These are phyloP conservation scores for Heliconius erato DNA, from an alignment of 2,888 invertebrate species.

Conservation along the genomic window DNA sequence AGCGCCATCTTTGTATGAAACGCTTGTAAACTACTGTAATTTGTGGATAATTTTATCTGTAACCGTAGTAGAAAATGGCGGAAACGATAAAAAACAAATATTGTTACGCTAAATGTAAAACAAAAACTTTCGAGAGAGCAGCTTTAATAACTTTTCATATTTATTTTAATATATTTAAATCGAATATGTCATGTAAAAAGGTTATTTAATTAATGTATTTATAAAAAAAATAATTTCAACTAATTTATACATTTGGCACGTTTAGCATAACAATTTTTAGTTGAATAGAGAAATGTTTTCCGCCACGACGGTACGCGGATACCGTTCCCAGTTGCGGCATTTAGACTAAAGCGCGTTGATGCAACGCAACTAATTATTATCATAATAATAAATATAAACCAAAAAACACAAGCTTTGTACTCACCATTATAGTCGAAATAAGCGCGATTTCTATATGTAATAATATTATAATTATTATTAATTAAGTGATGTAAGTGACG, in stretches of 20 bases:
- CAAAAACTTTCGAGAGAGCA: background rate
- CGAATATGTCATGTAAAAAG: conserved; percentile 21
- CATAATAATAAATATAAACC: conserved; percentile 67
- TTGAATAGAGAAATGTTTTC: background rate
- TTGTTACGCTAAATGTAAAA: background rate
- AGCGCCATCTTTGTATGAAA: conserved; percentile 1
- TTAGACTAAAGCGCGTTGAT: conserved; percentile 8
- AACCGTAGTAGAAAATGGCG: background rate
- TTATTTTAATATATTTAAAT: background rate
- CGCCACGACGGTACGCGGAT: background rate
- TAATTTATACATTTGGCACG: background rate
- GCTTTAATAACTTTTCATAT: conserved; percentile 7
- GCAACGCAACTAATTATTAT: conserved; percentile 51
- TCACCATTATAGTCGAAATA: conserved; percentile 70
- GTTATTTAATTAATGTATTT: conserved; percentile 1
- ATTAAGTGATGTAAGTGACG: conserved; percentile 45
- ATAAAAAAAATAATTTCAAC: background rate
- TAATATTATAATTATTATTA: conserved; percentile 53
- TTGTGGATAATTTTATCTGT: conserved; percentile 21
- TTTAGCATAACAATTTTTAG: conserved; percentile 1
- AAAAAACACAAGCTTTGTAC: conserved; percentile 79
- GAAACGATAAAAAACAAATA: background rate
- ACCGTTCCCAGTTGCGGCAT: background rate
- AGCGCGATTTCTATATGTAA: conserved; percentile 80
- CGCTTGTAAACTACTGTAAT: conserved; percentile 16